Evolutionary conservation across 2,797 vertebrate species (phyloP), one percentile per base, ranked within the genome.

Genomic region (Phaenicophaeus curvirostris): DNA sequence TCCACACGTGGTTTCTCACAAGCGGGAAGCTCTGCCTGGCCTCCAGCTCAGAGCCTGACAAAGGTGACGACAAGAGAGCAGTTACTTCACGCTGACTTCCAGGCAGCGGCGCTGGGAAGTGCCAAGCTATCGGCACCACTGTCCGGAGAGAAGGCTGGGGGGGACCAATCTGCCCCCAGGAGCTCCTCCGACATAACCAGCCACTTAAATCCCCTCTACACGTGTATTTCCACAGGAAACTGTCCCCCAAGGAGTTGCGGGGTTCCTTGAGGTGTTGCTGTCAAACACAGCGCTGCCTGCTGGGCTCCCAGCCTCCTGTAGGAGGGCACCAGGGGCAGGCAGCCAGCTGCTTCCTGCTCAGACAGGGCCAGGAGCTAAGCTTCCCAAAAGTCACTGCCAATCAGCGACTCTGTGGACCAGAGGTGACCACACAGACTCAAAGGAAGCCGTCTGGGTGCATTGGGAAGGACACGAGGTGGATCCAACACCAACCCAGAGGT

Each of bases 241-340:
- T 13, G 21, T 27, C 8, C 50, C 41, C 44, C 14, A 3, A 31
- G 31, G 46, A 42, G 62, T 0, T 31, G 33, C 53, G 5, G 62
- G 51, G n/a, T n/a, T 62, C 6, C 55, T 31, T 59, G 42, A 42
- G 63, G 10, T 15, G 37, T 7, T 20, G 58, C 58, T 79, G 75
- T 18, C 41, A 31, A 21, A 2, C 3, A 13, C 20, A 72, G 71
- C 68, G 4, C 2, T 14, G 51, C 14, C 16, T 44, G 53, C 20
- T 0, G 0, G 10, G 55, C 35, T 14, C 53, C 27, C 9, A 15
- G 8, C 15, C 50, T 23, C 27, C 3, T 9, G 2, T 1, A 42
- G 25, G 18, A 30, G 21, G 10, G 23, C 6, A 17, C 5, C 23
- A 20, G 46, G 8, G 31, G 58, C 0, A 12, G 11, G 2, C 10